Conservation (phyloP, 2,797 vertebrate species). For the Hydrolagus colliei region DNA sequence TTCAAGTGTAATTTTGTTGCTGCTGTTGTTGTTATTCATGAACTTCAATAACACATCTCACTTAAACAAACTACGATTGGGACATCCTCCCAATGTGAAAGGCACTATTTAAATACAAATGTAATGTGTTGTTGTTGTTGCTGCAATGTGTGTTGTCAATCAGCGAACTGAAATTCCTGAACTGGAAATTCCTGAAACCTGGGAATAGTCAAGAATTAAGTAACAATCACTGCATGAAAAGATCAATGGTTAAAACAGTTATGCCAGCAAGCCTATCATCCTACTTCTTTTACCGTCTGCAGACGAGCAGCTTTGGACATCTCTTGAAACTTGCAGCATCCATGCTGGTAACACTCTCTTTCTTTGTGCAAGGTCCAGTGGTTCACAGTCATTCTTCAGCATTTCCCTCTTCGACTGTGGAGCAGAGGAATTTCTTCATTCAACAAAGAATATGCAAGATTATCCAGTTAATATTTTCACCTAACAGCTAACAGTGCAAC, state of each 20-base stretch:
- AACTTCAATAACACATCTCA: too few relatives aligned
- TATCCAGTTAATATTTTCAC: not conserved
- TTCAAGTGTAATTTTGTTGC: too few relatives aligned
- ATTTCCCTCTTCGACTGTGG: not conserved
- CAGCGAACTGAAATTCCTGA: too few relatives aligned
- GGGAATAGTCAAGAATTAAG: not conserved
- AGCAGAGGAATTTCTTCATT: not conserved
- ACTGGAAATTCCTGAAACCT: not conserved
- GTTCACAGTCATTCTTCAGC: conserved; percentile 35
- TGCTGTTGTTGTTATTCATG: too few relatives aligned
- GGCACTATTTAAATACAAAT: too few relatives aligned
- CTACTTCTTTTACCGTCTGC: conserved; percentile 44
- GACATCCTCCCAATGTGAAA: too few relatives aligned
- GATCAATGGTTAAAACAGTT: not conserved
- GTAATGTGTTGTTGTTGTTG: too few relatives aligned
- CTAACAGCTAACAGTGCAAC: not conserved
- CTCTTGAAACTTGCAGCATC: conserved; percentile 52
- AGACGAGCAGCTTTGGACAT: conserved; percentile 41
- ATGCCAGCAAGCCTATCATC: conserved; percentile 33
- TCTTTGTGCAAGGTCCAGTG: conserved; percentile 39
- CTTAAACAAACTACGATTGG: too few relatives aligned
- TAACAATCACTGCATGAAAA: not conserved
- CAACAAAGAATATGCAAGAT: not conserved
- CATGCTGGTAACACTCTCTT: conserved; percentile 60
- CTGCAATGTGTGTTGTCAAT: too few relatives aligned